Evolutionary conservation across 2,113 vertebrate genomes (phyloP), one percentile per base, ranked within the genome.

Genomic region (Diadophis punctatus): DNA sequence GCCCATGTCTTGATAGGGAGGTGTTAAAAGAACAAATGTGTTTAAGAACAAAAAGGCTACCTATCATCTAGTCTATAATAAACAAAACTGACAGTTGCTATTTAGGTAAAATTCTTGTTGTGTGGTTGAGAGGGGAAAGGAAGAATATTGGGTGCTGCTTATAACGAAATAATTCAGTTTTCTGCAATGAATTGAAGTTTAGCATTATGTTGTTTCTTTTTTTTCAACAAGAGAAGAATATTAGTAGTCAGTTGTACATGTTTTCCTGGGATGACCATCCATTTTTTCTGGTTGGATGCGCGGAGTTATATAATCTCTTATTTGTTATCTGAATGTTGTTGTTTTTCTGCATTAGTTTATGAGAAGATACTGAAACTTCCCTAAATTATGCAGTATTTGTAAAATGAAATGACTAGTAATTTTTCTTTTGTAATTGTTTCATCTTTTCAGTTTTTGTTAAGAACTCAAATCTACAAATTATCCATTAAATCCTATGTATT

Each of bases 131-230:
- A 60, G 48, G 46, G 95, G n/a, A 63, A 27, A n/a, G 60, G 89
- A 12, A 34, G 74, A 55, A 86, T 95, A 8, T 96, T 94, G 94
- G 89, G 80, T 48, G 95, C 94, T 87, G 49, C 91, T 94, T 92
- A 8, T 39, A 94, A 90, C 34, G 85, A 89, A 90, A 80, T 55
- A 39, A 55, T 89, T 89, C 85, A 23, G 8, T n/a, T 39, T 87
- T 58, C 27, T 49, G 18, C 30, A 51, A 6, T 86, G 53, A 34
- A 86, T 51, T 90, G 34, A 52, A 91, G 7, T 92, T 88, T 92
- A 91, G 46, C 52, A 88, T 68, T 93, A 86, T 92, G 91, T 90
- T 94, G 53, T 87, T 94, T 96, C 95, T 8, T 0, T 94, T 95
- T 93, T 58, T 58, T 23, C 23, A 93, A 87, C 63, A 85, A 85